Evolutionary conservation across 2,113 vertebrate genomes (phyloP).

Genomic region (Cranoglanis bouderius): DNA sequence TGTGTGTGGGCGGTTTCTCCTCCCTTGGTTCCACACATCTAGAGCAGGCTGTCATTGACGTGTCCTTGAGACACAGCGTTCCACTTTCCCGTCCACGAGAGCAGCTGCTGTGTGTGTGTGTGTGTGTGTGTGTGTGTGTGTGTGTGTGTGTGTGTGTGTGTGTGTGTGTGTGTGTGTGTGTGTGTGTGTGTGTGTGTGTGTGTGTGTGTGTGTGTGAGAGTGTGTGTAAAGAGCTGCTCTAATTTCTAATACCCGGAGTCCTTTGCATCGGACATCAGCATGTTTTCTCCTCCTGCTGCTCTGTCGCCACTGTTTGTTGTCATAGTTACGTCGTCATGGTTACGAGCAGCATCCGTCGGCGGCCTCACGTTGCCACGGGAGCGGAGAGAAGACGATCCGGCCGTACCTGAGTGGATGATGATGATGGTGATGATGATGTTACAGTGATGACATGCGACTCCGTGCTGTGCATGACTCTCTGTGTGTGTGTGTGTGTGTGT

Average conservation of each 20-base stretch:
- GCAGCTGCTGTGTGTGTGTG: conserved; percentile 25
- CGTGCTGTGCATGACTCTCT: too few species aligned
- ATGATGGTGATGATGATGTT: not conserved
- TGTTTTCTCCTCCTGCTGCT: conserved; percentile 26
- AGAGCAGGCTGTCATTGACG: conserved; percentile 62
- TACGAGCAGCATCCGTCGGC: conserved; percentile 45
- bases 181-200: conserved; percentile 21
- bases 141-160: too few species aligned
- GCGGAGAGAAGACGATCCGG: not conserved
- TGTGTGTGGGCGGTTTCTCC: not conserved
- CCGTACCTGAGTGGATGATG: conserved; percentile 22
- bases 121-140: conserved; percentile 21
- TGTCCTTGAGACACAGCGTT: conserved; percentile 67
- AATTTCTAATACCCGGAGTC: conserved; percentile 47
- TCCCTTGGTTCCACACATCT: conserved; percentile 40
- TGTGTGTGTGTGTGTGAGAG: too few species aligned
- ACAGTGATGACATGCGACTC: not conserved
- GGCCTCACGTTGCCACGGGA: conserved; percentile 50
- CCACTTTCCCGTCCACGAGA: conserved; percentile 51
- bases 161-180: conserved; percentile 22
- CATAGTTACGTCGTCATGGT: conserved; percentile 51
- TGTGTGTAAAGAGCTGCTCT: conserved; percentile 31
- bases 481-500: not conserved
- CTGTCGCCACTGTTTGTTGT: conserved; percentile 32
- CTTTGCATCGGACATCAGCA: conserved; percentile 21